Base-by-base conservation (phyloP, 2,113 vertebrate genomes). In the Nibea albiflora region DNA sequence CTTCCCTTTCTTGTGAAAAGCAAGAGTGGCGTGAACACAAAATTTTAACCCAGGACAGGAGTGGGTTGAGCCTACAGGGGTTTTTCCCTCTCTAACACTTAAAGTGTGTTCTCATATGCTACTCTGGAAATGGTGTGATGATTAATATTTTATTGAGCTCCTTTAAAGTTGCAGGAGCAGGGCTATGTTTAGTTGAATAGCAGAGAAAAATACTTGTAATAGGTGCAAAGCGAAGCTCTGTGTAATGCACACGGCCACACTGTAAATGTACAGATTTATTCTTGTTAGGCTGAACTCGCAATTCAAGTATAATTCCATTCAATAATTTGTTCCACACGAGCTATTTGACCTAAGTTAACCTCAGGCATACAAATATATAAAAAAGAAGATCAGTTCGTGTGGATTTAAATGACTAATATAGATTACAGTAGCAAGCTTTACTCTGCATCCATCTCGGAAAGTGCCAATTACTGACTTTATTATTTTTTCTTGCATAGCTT, bases 91-190 rank as follows among this genome's bases (percentile, higher is more conserved):
- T 90, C 81, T 73, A 83, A 84, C 89, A 83, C 90, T 89, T 88
- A 86, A 89, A 90, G 80, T 84, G 80, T 86, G 83, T 78, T 85
- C 87, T 90, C 93, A 78, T 87, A 89, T 85, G 87, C 78, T 75
- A 28, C 82, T 89, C 73, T 84, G 87, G 78, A 95, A 93, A 91
- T 90, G 91, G 89, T 89, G 89, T 76, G 83, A 85, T 80, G 73
- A 91, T 95, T 87, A 94, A 95, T 94, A 94, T 93, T 95, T 94
- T 76, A 94, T 91, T 69, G 73, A 78, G 60, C 20, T 89, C 88
- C 84, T 89, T 89, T 80, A 89, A 89, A 92, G 75, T 88, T 84
- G 88, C 78, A 61, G 47, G 81, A 80, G 77, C 46, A 17, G 46
- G 35, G 61, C 81, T 88, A 63, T 86, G 83, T 89, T 92, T 85